Conservation (phyloP, 2,113 vertebrate genomes). For the Pungitius pungitius region DNA sequence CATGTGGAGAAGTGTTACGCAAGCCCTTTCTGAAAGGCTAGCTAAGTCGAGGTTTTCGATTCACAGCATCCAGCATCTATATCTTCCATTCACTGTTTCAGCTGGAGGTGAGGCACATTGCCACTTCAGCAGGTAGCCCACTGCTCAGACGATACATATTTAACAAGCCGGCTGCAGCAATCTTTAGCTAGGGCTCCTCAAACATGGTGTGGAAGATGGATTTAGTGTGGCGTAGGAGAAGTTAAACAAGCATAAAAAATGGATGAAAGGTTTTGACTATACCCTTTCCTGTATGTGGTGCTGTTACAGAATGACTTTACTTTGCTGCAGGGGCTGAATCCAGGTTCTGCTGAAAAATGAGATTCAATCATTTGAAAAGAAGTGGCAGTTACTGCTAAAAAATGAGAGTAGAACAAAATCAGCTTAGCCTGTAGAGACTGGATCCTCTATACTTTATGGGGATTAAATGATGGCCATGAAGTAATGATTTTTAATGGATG, state of each 20-base stretch:
- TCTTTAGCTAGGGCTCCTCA: conserved; percentile 34
- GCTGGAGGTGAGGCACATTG: conserved; percentile 38
- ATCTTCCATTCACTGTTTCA: conserved; percentile 35
- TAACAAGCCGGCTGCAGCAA: conserved; percentile 60
- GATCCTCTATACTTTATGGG: conserved; percentile 45
- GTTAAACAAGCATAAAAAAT: conserved; percentile 57
- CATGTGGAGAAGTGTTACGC: conserved; percentile 4
- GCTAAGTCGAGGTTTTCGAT: conserved; percentile 20
- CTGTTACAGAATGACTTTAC: conserved; percentile 34
- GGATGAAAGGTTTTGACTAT: conserved; percentile 52
- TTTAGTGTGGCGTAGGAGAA: conserved; percentile 36
- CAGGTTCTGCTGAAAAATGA: conserved; percentile 44
- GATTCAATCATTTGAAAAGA: conserved; percentile 59
- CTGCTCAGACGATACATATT: conserved; percentile 57
- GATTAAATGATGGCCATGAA: conserved; percentile 60
- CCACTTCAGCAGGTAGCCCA: conserved; percentile 56
- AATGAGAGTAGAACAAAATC: conserved; percentile 54
- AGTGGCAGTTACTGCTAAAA: conserved; percentile 42
- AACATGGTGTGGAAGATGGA: conserved; percentile 40
- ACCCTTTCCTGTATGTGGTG: conserved; percentile 28
- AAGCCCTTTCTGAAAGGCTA: conserved; percentile 16
- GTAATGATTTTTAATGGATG: conserved; percentile 58
- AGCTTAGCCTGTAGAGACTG: conserved; percentile 49
- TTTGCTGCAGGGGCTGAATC: conserved; percentile 36
- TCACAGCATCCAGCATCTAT: conserved; percentile 27